Evolutionary conservation across 2,797 vertebrate species (phyloP).

Genomic region (Taeniopygia guttata): DNA sequence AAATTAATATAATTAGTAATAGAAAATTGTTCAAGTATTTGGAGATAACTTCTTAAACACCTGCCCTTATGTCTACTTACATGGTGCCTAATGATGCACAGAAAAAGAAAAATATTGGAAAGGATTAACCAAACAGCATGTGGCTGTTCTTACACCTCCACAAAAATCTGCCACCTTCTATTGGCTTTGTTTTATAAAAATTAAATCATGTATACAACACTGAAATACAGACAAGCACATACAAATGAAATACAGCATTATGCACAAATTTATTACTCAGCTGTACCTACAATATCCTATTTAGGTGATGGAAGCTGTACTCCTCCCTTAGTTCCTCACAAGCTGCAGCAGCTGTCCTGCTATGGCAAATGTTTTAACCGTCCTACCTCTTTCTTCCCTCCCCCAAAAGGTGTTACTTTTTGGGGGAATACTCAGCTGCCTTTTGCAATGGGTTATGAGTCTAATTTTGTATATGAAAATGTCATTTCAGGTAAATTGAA

Average conservation of each 20-base stretch:
- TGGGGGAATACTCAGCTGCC: not conserved
- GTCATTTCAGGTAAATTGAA: not conserved
- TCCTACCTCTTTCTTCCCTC: not conserved
- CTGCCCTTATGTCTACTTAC: not conserved
- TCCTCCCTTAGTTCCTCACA: not conserved
- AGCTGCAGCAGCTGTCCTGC: rapidly evolving
- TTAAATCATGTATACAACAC: not conserved
- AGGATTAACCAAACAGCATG: not conserved
- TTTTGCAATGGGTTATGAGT: not conserved
- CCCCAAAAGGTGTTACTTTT: not conserved
- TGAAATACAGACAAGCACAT: not conserved
- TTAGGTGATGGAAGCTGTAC: not conserved
- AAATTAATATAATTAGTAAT: not conserved
- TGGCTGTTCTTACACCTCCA: not conserved
- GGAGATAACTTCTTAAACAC: not conserved
- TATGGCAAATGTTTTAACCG: not conserved
- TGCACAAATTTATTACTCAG: not conserved
- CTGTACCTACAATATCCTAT: rapidly evolving
- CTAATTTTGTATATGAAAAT: not conserved
- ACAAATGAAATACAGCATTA: not conserved
- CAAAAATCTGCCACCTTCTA: not conserved
- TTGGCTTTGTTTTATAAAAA: not conserved
- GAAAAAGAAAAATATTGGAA: not conserved
- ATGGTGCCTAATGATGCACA: not conserved
- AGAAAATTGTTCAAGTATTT: not conserved